These are phyloP conservation scores for Caenorhabditis becei DNA, from an alignment of 2,888 invertebrate genomes.

Conservation along the genomic window DNA sequence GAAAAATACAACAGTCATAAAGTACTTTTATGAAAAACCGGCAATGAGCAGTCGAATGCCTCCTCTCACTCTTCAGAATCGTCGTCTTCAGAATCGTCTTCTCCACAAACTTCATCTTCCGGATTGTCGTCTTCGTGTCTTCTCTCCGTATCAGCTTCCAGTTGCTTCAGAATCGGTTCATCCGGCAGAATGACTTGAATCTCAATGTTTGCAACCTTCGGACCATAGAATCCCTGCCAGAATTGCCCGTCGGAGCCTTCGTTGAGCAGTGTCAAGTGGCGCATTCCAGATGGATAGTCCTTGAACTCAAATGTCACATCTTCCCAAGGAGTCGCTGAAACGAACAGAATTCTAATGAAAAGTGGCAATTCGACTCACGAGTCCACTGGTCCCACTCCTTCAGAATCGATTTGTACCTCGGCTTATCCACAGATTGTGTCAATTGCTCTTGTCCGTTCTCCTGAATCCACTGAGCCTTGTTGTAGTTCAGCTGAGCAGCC, in stretches of 20 bases:
- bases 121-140: conserved; percentile 10
- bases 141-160: conserved; percentile 3
- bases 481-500: conserved; percentile 42
- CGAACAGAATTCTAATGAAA: too few relatives aligned
- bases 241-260: conserved; percentile 30
- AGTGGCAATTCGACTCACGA: too few relatives aligned
- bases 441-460: conserved; percentile 2
- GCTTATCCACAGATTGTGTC: not conserved
- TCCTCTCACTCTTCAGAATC: too few relatives aligned
- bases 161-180: not conserved
- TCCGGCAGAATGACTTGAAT: conserved; percentile 43
- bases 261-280: conserved; percentile 28
- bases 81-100: too few relatives aligned
- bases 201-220: conserved; percentile 45
- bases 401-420: conserved; percentile 19
- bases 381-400: conserved; percentile 45
- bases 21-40: too few relatives aligned
- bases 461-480: conserved; percentile 28
- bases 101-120: too few relatives aligned
- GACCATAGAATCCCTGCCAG: conserved; percentile 53
- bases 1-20: too few relatives aligned
- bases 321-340: conserved; percentile 15
- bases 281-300: conserved; percentile 45
- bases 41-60: too few relatives aligned
- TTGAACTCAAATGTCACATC: conserved; percentile 16